Evolutionary conservation across 2,797 vertebrate species (phyloP).

Genomic region (Poeciliopsis presidionis): DNA sequence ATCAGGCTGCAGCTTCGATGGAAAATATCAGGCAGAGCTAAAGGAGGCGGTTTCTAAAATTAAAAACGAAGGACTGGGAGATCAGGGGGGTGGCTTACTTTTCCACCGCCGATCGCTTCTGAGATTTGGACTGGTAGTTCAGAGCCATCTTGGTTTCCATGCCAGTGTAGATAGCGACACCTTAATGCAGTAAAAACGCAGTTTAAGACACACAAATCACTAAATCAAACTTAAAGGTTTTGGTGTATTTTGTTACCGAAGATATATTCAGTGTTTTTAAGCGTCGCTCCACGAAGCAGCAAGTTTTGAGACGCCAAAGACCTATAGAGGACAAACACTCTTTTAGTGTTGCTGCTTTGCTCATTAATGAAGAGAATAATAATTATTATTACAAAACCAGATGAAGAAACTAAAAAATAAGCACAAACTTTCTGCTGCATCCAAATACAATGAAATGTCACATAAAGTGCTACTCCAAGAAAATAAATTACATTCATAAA

Average conservation of each 20-base stretch:
- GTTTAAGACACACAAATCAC: neutral
- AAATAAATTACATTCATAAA: neutral
- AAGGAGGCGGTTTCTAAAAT: neutral
- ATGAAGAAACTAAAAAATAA: neutral
- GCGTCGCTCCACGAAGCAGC: conserved; percentile 93
- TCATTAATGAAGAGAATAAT: neutral
- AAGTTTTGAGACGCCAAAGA: conserved; percentile 94
- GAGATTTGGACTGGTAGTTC: conserved; percentile 96
- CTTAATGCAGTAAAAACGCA: conserved; percentile 69
- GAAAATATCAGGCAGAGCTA: conserved; percentile 11
- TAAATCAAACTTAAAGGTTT: neutral
- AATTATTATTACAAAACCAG: neutral
- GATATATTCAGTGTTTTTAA: conserved; percentile 94
- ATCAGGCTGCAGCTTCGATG: neutral
- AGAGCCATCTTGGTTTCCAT: conserved; percentile 99
- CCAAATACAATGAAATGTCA: neutral
- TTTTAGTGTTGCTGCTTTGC: neutral
- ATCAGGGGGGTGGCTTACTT: conserved; percentile 82
- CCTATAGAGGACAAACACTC: conserved; percentile 65
- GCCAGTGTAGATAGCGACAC: conserved; percentile 95
- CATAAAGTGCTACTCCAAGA: neutral
- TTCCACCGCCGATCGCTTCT: conserved; percentile 97
- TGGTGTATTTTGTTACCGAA: conserved; percentile 83
- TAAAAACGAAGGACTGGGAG: neutral
- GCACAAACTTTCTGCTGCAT: neutral